Conservation (phyloP, 1,140 invertebrate genomes). For the Acyrthosiphon pisum region DNA sequence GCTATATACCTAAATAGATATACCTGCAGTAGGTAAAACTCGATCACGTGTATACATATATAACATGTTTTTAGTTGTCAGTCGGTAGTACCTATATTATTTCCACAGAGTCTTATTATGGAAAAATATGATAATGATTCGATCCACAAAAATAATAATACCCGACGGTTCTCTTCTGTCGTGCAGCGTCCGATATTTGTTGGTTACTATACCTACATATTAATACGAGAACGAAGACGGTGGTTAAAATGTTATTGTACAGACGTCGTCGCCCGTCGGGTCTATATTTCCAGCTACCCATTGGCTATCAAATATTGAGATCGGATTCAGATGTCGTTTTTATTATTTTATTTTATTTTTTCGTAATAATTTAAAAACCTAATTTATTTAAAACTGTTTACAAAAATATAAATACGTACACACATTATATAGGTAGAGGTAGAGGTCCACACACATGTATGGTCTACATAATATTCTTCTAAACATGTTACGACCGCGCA, state of each 20-base stretch:
- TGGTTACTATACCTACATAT: neutral
- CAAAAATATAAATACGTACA: neutral
- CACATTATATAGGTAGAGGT: no score
- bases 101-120: conserved; percentile 36
- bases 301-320: conserved; percentile 19
- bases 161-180: conserved; percentile 23
- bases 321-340: conserved; percentile 40
- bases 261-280: neutral
- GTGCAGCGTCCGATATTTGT: neutral
- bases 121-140: conserved; percentile 48
- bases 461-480: neutral
- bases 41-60: neutral
- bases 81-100: conserved; percentile 5
- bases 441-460: neutral
- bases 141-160: conserved; percentile 39
- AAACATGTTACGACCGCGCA: conserved; percentile 14
- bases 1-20: no score
- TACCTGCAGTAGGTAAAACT: neutral
- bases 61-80: neutral
- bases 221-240: neutral
- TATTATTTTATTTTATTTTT: conserved; percentile 16
- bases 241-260: neutral
- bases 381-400: conserved; percentile 42
- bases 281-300: neutral
- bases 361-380: conserved; percentile 46